Percentiles rank a stretch among this genome's conserved stretches.
phyloP scores from a whole-genome alignment of 2,888 invertebrate genomes.

The Xestoiulus laeticollis region DNA sequence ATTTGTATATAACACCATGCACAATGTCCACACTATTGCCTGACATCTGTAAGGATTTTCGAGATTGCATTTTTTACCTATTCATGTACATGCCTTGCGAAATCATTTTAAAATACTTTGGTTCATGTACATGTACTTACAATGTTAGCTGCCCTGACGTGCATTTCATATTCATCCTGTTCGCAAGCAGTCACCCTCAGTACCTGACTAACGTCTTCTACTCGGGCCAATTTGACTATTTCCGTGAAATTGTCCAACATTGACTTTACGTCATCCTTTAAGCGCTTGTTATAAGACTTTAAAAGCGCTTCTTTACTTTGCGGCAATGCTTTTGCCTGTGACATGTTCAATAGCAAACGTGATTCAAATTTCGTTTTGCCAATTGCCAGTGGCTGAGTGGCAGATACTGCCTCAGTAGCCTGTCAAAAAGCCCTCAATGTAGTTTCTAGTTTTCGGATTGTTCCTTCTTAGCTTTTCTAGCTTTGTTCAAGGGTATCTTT shows the following conservation, averaged over 20 bases:
- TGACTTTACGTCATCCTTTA: conserved; percentile 96
- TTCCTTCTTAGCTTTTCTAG: too few species aligned
- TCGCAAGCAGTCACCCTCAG: conserved; percentile 91
- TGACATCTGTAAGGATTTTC: too few species aligned
- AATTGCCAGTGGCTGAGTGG: too few species aligned
- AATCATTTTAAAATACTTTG: background rate
- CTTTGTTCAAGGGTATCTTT: too few species aligned
- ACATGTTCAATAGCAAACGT: background rate
- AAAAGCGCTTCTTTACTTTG: conserved; percentile 95
- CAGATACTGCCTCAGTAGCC: too few species aligned
- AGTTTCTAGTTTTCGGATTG: too few species aligned
- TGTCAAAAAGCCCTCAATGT: too few species aligned
- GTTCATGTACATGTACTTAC: conserved; percentile 64
- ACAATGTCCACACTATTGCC: too few species aligned
- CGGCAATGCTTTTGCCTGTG: conserved; percentile 73
- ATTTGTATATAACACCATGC: too few species aligned
- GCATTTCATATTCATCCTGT: conserved; percentile 96
- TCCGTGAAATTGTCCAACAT: conserved; percentile 98
- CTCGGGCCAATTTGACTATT: conserved; percentile 86
- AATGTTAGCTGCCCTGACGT: conserved; percentile 94
- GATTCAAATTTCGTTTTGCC: background rate
- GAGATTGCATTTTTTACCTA: too few species aligned
- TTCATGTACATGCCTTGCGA: too few species aligned
- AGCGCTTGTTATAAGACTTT: conserved; percentile 91
- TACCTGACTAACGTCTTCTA: conserved; percentile 90